Evolutionary conservation across 1,140 invertebrate genomes (phyloP).

Genomic region (Trypoxylus dichotomus): DNA sequence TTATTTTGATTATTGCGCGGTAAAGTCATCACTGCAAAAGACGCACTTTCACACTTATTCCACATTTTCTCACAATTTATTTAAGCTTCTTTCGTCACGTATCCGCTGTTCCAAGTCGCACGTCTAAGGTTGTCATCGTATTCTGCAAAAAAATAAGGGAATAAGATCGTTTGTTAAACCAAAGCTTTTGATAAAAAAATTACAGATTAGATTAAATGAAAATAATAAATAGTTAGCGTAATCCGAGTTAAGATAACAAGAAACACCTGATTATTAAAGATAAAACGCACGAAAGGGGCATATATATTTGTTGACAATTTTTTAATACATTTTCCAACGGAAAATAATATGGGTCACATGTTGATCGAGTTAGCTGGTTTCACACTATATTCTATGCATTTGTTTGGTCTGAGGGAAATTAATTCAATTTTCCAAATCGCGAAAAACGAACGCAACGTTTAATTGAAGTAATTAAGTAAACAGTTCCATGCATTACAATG

Average conservation of each 20-base stretch:
- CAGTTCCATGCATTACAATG: conserved; percentile 32
- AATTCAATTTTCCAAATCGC: conserved; percentile 30
- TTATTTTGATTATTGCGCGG: not conserved
- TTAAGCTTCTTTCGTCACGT: not conserved
- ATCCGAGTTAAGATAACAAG: not conserved
- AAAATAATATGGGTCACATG: conserved; percentile 32
- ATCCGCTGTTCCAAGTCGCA: not conserved
- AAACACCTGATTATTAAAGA: conserved; percentile 7
- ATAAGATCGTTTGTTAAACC: not conserved
- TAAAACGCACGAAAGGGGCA: not conserved
- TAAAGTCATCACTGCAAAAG: conserved; percentile 11
- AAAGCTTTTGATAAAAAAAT: not conserved
- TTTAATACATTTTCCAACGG: not conserved
- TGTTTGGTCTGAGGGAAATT: not conserved
- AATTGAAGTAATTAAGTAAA: conserved; percentile 33
- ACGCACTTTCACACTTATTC: not conserved
- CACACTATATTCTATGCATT: not conserved
- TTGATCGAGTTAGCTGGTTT: conserved; percentile 27
- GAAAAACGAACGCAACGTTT: conserved; percentile 30
- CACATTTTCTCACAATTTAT: conserved; percentile 17
- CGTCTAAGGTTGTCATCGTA: conserved; percentile 2
- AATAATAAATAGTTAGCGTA: not conserved
- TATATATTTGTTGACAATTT: conserved; percentile 18
- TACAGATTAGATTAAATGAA: conserved; percentile 7
- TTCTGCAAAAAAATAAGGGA: not conserved